Evolutionary conservation across 2,797 vertebrate genomes (phyloP), one percentile per base, ranked within the genome.

Genomic region (Amniataba percoides): DNA sequence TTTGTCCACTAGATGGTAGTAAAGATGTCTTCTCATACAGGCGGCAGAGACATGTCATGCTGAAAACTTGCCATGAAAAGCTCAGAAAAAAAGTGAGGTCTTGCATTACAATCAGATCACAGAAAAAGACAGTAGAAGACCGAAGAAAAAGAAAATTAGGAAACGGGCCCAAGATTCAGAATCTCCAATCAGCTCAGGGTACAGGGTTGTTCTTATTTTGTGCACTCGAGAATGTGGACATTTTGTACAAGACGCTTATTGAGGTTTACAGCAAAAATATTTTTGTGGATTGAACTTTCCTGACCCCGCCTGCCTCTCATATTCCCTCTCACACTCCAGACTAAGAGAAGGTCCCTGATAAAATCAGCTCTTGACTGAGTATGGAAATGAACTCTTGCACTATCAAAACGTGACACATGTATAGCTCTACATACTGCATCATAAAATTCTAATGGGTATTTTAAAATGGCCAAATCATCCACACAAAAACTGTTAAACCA

Each of bases 151-250:
- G 14, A 25, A 70, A 81, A 84, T 71, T 1, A 23, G 42, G 14
- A 75, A 76, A 65, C 59, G 0, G 42, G 58, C 69, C 79, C 69
- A 14, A 81, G 19, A 57, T 74, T 80, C 80, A 90, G 87, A 91
- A 89, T 92, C 93, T 93, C 92, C 92, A 87, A 82, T 91, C 78
- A 91, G 91, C 68, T 91, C 59, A 87, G 86, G 90, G 73, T 80
- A 61, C 76, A 80, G 57, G 78, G n/a, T 61, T 60, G 39, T 39
- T 61, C 9, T 25, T n/a, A 49, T 53, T 63, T 66, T 59, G 34
- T 15, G 23, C 27, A 13, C 1, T 36, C n/a, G 19, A 31, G 14
- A 31, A 56, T 39, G 23, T 8, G 42, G 48, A 49, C 19, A 40
- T 65, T 31, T 71, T 0, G 1, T 7, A 58, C 1, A 39, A 3